A percentile compares a stretch with the other conserved stretches of the same genome.
Evolutionary conservation across 2,797 vertebrate species (phyloP).

Genomic region (Triplophysa bombifrons): DNA sequence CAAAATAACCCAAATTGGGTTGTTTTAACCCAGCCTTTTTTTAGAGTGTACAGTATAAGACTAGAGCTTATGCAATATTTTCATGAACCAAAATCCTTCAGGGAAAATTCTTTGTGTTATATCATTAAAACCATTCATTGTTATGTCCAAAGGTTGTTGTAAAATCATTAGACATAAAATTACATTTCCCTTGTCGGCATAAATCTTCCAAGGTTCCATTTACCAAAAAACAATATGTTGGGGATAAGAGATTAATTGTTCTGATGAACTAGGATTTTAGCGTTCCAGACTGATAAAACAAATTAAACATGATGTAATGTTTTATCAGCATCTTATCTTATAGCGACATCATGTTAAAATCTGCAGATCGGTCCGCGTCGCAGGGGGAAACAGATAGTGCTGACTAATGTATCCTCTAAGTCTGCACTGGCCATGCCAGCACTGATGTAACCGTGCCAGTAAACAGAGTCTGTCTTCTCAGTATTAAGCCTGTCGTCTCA

Average conservation of each 20-base stretch:
- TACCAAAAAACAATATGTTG: slow-evolving; percentile 17
- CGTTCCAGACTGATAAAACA: slow-evolving; percentile 24
- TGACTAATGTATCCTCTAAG: slow-evolving; percentile 77
- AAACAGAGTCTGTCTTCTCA: slow-evolving; percentile 69
- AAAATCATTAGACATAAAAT: not conserved
- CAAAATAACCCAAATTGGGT: too few species aligned
- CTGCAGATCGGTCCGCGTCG: slow-evolving; percentile 38
- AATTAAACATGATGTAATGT: slow-evolving; percentile 40
- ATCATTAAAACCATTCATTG: not conserved
- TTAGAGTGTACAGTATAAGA: too few species aligned
- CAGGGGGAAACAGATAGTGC: slow-evolving; percentile 65
- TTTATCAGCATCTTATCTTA: slow-evolving; percentile 44
- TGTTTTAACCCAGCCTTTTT: too few species aligned
- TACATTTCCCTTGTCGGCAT: not conserved
- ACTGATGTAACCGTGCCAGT: slow-evolving; percentile 79
- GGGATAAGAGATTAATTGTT: slow-evolving; percentile 13
- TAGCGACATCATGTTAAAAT: slow-evolving; percentile 43
- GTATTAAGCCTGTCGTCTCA: slow-evolving; percentile 69
- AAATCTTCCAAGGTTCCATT: slow-evolving; percentile 1
- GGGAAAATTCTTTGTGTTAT: not conserved
- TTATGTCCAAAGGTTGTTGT: not conserved
- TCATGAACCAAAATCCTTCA: not conserved
- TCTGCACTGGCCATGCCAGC: slow-evolving; percentile 73
- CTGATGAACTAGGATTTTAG: slow-evolving; percentile 21
- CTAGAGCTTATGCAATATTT: not conserved